Evolutionary conservation across 2,888 invertebrate species (phyloP).

Genomic region (Cetonia aurata): DNA sequence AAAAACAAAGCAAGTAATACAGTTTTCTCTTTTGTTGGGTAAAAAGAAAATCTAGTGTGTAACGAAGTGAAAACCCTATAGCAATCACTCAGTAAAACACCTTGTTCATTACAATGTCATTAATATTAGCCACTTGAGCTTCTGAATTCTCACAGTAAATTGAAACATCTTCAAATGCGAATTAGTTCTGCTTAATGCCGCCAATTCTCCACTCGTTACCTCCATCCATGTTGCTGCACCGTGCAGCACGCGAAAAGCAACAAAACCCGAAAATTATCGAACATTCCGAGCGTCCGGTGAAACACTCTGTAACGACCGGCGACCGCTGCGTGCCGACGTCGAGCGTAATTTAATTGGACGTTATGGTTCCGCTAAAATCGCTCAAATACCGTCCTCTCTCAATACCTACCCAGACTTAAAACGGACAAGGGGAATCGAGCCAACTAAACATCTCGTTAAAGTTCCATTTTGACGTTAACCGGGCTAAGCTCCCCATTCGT

Average conservation of each 20-base stretch:
- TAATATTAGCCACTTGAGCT: no score
- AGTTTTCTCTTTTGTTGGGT: no score
- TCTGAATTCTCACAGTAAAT: neutral
- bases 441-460: slow-evolving; percentile 17
- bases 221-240: neutral
- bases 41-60: no score
- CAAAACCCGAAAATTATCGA: slow-evolving; percentile 1
- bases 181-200: slow-evolving; percentile 9
- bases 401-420: neutral
- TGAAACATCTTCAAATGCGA: neutral
- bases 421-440: neutral
- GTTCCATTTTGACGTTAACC: slow-evolving; percentile 7
- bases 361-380: slow-evolving; percentile 2
- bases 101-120: no score
- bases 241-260: neutral
- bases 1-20: no score
- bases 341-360: slow-evolving; percentile 12
- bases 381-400: slow-evolving; percentile 5
- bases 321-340: neutral
- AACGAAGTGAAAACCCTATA: no score
- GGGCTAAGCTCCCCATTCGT: neutral
- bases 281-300: neutral
- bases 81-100: no score
- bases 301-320: neutral
- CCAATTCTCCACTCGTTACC: neutral